phyloP scores from a whole-genome alignment of 2,113 vertebrate genomes.

The Equus przewalskii region DNA sequence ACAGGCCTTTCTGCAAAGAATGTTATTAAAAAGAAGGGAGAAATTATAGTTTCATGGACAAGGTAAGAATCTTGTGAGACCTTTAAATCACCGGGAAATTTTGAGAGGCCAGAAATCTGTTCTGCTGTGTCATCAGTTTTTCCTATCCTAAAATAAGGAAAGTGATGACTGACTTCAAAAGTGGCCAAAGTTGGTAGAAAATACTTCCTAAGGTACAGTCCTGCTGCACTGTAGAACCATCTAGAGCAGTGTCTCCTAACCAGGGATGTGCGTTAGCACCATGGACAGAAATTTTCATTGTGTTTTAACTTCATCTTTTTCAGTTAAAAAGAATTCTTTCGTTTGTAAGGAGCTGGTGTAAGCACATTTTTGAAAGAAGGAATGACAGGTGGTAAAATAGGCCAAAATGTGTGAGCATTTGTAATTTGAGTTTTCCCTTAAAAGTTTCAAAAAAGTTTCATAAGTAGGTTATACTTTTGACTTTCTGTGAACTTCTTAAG shows the following conservation, averaged over 20 bases:
- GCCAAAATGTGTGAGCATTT: not conserved
- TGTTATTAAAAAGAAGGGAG: constrained; percentile 96
- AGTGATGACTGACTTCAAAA: constrained; percentile 4
- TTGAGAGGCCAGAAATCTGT: not conserved
- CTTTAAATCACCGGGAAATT: constrained; percentile 25
- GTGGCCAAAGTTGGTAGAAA: not conserved
- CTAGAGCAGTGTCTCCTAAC: not conserved
- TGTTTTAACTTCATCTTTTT: constrained; percentile 37
- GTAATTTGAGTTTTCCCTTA: not conserved
- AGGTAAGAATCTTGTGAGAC: constrained; percentile 89
- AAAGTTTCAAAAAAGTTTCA: constrained; percentile 7
- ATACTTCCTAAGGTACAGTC: not conserved
- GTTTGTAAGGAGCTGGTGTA: not conserved
- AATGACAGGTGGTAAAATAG: not conserved
- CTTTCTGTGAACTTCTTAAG: constrained; percentile 46
- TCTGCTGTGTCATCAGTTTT: constrained; percentile 50
- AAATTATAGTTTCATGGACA: constrained; percentile 96
- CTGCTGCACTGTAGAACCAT: not conserved
- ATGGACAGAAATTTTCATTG: not conserved
- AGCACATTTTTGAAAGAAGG: constrained; percentile 35
- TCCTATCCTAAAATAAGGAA: constrained; percentile 40
- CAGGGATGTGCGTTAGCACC: not conserved
- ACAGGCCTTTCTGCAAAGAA: constrained; percentile 95
- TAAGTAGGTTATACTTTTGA: constrained; percentile 23
- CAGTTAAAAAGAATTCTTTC: not conserved